Conservation (phyloP, 2,113 vertebrate genomes). For the Ptychochromis oligacanthus region DNA sequence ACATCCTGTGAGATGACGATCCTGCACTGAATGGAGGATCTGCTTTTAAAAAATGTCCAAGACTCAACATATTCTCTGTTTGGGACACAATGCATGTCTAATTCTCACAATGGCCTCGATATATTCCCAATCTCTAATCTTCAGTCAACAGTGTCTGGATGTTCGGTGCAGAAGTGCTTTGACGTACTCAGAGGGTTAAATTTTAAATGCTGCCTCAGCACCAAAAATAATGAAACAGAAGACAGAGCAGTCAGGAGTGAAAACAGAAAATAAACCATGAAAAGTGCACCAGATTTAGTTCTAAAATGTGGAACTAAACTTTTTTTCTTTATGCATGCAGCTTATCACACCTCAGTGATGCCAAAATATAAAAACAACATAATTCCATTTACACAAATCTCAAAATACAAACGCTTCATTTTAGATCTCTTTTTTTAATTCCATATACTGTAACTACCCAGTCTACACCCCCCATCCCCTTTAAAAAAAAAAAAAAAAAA, state of each 20-base stretch:
- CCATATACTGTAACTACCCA: constrained; percentile 80
- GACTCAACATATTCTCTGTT: constrained; percentile 13
- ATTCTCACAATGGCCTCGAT: constrained; percentile 49
- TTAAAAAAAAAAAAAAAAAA: constrained; percentile 33
- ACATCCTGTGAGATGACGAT: constrained; percentile 41
- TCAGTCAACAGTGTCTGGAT: constrained; percentile 74
- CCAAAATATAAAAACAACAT: constrained; percentile 83
- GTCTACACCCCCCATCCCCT: constrained; percentile 41
- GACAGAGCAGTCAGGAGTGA: constrained; percentile 26
- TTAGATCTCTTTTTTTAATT: constrained; percentile 83
- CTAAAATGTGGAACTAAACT: constrained; percentile 93
- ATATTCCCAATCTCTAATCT: constrained; percentile 60
- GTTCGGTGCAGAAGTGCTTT: constrained; percentile 91
- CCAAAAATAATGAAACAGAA: constrained; percentile 73
- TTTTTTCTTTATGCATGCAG: constrained; percentile 97
- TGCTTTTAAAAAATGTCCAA: constrained; percentile 21
- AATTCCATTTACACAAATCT: constrained; percentile 94
- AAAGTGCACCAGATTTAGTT: constrained; percentile 92
- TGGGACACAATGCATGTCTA: constrained; percentile 21
- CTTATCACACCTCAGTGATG: constrained; percentile 89
- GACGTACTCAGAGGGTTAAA: constrained; percentile 99
- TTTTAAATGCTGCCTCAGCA: constrained; percentile 89
- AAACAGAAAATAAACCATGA: constrained; percentile 51
- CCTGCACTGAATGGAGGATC: constrained; percentile 22
- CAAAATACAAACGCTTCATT: constrained; percentile 95